These are phyloP conservation scores for Scaptodrosophila latifasciaeformis DNA, from an alignment of 2,888 invertebrate species.

Conservation along the genomic window DNA sequence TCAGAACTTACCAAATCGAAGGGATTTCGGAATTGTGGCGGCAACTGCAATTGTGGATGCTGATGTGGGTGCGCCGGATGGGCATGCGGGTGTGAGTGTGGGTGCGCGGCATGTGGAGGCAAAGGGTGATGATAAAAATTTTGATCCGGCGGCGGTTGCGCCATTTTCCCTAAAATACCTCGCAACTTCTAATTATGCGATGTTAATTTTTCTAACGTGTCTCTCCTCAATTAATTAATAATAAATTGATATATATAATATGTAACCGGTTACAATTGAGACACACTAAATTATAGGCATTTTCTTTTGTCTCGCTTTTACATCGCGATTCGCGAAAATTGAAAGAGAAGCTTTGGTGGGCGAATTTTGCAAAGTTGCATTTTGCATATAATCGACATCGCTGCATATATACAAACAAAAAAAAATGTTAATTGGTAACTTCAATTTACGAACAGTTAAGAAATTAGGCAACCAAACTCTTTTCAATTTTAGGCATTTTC, in stretches of 20 bases:
- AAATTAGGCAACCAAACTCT: too few species aligned
- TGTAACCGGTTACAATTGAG: slow-evolving; percentile 56
- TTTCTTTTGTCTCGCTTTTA: slow-evolving; percentile 41
- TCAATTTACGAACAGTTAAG: too few species aligned
- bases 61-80: slow-evolving; percentile 39
- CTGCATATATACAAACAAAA: too few species aligned
- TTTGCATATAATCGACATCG: too few species aligned
- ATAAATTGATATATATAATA: slow-evolving; percentile 18
- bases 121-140: slow-evolving; percentile 57
- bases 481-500: too few species aligned
- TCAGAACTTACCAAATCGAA: slow-evolving; percentile 59
- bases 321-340: too few species aligned
- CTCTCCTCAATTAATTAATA: slow-evolving; percentile 21
- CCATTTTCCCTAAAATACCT: slow-evolving; percentile 55
- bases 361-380: too few species aligned
- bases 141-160: slow-evolving; percentile 64
- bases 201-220: slow-evolving; percentile 18
- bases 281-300: slow-evolving; percentile 37
- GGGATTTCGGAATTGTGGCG: slow-evolving; percentile 62
- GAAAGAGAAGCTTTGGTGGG: too few species aligned
- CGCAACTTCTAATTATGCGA: slow-evolving; percentile 23
- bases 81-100: slow-evolving; percentile 32
- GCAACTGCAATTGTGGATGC: slow-evolving; percentile 59
- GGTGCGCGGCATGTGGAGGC: slow-evolving; percentile 45
- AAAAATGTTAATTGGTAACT: too few species aligned